A percentile compares a stretch with the other conserved stretches of the same genome.
phyloP scores from a whole-genome alignment of 2,113 vertebrate genomes.

The Crotalus tigris region DNA sequence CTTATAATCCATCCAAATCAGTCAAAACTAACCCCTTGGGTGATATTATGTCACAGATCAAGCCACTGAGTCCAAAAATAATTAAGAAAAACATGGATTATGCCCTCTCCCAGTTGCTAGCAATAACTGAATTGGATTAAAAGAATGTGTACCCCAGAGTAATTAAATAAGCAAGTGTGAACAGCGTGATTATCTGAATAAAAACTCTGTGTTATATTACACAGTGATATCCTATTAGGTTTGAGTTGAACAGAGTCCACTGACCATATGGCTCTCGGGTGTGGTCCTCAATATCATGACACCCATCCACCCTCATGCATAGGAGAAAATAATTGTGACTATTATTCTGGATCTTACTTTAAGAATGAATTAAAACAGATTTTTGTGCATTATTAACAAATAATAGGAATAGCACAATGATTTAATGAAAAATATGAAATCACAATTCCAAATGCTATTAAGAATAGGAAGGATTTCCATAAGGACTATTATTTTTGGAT shows the following conservation, averaged over 20 bases:
- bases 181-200: neutral
- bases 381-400: neutral
- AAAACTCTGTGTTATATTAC: neutral
- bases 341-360: neutral
- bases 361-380: neutral
- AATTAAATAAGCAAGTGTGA: neutral
- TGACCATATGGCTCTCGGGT: neutral
- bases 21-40: neutral
- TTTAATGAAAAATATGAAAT: neutral
- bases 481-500: neutral
- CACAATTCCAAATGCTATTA: neutral
- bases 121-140: neutral
- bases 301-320: neutral
- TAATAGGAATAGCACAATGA: neutral
- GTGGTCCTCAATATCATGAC: neutral
- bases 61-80: neutral
- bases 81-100: neutral
- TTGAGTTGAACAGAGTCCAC: neutral
- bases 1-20: neutral
- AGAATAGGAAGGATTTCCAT: neutral
- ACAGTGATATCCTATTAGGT: neutral
- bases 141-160: neutral
- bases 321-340: neutral
- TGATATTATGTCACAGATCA: neutral
- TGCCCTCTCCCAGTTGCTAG: neutral